Evolutionary conservation across 2,888 invertebrate species (phyloP), one percentile per base, ranked within the genome.

Genomic region (Dimorphilus gyrociliatus): DNA sequence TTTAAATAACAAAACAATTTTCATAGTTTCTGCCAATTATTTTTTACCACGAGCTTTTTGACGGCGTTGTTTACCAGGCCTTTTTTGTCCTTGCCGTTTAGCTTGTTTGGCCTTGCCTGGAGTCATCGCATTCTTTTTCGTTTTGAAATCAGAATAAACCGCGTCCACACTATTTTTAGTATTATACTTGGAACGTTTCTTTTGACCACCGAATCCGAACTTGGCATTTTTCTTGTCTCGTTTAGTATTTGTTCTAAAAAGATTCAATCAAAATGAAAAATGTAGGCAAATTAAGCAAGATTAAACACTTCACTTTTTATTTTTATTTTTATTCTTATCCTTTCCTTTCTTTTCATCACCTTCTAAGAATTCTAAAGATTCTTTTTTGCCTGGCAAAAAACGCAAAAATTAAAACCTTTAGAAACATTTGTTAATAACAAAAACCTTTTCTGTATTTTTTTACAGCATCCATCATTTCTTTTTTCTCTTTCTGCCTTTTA

Each of bases 181-280:
- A 53, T 94, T 94, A 26, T 72, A 65, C 59, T 94, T 94, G 0
- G 72, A 69, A 0, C 86, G 79, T 51, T 78, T 78, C 66, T 94
- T 94, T 57, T 84, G 85, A 1, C 92, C 92, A 19, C 94, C 92
- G 64, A 80, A 88, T 1, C 94, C 92, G 64, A 78, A 94, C 58
- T 81, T 86, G 34, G 75, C 70, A 54, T 86, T 76, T 53, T 81
- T 82, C 49, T 69, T 67, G 27, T 53, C 45, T 27, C 63, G 40
- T 36, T 47, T 54, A 41, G 55, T 55, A 36, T 52, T 52, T 15
- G 48, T 40, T 29, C 61, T 61, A 34, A 23, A 45, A 45, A 32
- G 21, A 29, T 21, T 13, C 25, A 16, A 12, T 16, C 17, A 16
- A n/a, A n/a, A n/a, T n/a, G n/a, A n/a, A n/a, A n/a, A n/a, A n/a